A percentile compares a stretch with the other conserved stretches of the same genome.
Evolutionary conservation across 2,888 invertebrate species (phyloP).

Genomic region (Apamea sordens): DNA sequence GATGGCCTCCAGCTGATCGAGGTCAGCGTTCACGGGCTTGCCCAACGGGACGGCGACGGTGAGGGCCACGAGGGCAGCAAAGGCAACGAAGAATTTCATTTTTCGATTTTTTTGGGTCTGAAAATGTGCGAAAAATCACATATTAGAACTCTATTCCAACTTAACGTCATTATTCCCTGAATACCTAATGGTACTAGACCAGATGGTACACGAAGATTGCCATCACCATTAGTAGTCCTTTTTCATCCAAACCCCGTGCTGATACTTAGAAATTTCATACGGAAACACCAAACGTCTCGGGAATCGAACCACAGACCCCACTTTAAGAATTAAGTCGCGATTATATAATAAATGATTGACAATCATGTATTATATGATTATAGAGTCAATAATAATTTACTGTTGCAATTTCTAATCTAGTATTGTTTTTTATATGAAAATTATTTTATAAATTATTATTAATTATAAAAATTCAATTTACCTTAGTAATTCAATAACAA

Average conservation of each 20-base stretch:
- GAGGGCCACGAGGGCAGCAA: slow-evolving; percentile 76
- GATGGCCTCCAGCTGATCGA: slow-evolving; percentile 71
- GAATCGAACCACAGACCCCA: background rate
- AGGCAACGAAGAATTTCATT: slow-evolving; percentile 81
- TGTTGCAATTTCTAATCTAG: too few species aligned
- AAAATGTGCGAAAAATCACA: slow-evolving; percentile 37
- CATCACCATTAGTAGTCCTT: too few species aligned
- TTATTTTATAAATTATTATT: too few species aligned
- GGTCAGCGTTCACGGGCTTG: slow-evolving; percentile 63
- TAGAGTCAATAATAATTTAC: too few species aligned
- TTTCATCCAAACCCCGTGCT: background rate
- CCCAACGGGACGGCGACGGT: slow-evolving; percentile 70
- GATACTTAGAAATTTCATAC: background rate
- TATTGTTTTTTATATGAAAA: too few species aligned
- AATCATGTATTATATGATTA: background rate
- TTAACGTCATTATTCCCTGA: background rate
- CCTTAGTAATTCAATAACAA: background rate
- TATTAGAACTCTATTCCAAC: background rate
- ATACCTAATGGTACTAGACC: too few species aligned
- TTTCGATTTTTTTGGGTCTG: slow-evolving; percentile 65
- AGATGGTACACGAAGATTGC: too few species aligned
- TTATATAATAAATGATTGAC: too few species aligned
- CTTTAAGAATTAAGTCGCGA: background rate
- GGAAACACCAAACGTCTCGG: background rate
- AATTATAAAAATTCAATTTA: too few species aligned